Conservation (phyloP, 2,888 invertebrate genomes). For the Ptycholaimellus sp. region DNA sequence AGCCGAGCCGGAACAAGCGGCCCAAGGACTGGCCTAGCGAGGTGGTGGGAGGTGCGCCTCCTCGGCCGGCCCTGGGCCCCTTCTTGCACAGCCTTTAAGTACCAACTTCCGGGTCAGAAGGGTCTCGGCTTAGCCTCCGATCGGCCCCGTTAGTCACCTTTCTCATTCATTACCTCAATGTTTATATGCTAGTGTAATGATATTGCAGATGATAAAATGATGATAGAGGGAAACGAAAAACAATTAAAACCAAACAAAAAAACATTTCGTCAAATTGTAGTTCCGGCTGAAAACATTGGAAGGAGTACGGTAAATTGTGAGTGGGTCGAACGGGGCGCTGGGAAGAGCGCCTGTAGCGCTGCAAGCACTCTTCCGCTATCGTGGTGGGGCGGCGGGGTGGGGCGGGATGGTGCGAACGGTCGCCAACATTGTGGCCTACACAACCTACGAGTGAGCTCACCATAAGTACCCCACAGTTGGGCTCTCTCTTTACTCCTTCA, state of each 20-base stretch:
- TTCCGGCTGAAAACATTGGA: conserved; percentile 8
- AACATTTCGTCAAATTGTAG: too few species aligned
- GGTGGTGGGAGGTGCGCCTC: conserved; percentile 54
- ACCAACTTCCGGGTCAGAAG: conserved; percentile 36
- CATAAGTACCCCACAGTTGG: conserved; percentile 41
- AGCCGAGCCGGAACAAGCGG: conserved; percentile 29
- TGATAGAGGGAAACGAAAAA: too few species aligned
- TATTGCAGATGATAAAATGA: too few species aligned
- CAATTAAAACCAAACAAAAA: too few species aligned
- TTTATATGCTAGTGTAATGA: too few species aligned
- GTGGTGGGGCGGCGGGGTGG: conserved; percentile 18
- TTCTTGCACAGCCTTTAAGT: conserved; percentile 37
- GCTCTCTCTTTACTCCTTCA: too few species aligned
- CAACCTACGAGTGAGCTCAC: conserved; percentile 57
- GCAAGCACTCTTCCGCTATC: conserved; percentile 25
- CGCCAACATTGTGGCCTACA: conserved; percentile 57
- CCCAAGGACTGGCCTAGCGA: conserved; percentile 51
- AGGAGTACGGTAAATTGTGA: neutral
- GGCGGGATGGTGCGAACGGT: conserved; percentile 28
- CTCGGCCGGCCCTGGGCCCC: conserved; percentile 44
- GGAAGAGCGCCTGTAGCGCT: conserved; percentile 22
- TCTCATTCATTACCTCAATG: too few species aligned
- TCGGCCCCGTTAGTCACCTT: too few species aligned
- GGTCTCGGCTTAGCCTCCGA: too few species aligned
- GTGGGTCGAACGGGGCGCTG: conserved; percentile 28